phyloP scores from a whole-genome alignment of 2,113 vertebrate species.

The Zosterops japonicus region DNA sequence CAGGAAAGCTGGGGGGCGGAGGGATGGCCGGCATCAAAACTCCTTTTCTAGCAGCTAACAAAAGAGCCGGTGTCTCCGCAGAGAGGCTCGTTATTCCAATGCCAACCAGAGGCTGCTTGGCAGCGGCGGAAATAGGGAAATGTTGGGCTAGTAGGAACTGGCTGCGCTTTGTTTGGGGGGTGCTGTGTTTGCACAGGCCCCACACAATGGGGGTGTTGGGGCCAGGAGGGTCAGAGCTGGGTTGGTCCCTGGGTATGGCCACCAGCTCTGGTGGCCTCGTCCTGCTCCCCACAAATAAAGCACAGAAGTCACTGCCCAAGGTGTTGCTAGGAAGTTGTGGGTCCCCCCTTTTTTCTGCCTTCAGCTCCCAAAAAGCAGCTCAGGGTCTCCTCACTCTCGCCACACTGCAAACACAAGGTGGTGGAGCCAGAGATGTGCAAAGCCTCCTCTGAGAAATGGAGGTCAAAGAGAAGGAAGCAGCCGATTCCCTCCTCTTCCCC shows the following conservation, averaged over 20 bases:
- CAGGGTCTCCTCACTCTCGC: neutral
- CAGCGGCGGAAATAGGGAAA: conserved; percentile 72
- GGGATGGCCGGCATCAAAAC: neutral
- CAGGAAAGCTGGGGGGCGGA: neutral
- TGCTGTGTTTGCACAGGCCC: conserved; percentile 43
- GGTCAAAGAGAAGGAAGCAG: neutral
- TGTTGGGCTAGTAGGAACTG: conserved; percentile 64
- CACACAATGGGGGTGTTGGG: neutral
- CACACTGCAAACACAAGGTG: rapidly evolving
- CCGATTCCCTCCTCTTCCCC: neutral
- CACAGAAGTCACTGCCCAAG: neutral
- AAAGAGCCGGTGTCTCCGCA: neutral
- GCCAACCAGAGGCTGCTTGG: conserved; percentile 68
- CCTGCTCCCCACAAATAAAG: neutral
- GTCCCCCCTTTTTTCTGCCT: neutral
- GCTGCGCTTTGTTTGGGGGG: neutral
- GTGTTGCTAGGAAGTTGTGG: neutral
- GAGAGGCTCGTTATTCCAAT: neutral
- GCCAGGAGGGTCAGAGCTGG: neutral
- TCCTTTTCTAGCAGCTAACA: conserved; percentile 11
- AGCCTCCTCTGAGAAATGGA: neutral
- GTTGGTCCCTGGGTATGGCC: rapidly evolving
- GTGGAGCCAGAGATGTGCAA: neutral
- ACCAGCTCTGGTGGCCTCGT: rapidly evolving
- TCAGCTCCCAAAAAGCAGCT: neutral